phyloP scores from a whole-genome alignment of 2,113 vertebrate genomes.

The Bostrychus sinensis region DNA sequence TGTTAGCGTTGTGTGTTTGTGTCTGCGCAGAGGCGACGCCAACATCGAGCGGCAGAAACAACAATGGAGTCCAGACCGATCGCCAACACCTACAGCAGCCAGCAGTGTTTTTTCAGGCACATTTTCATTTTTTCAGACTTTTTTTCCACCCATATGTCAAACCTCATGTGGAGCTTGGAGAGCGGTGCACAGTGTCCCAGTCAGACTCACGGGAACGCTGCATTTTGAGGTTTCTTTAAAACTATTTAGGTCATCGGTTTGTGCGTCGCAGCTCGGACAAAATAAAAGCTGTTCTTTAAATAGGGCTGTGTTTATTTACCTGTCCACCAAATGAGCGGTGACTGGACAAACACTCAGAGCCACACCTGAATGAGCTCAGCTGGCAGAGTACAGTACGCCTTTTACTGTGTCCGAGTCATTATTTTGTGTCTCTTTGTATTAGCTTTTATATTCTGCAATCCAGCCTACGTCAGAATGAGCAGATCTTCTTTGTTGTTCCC shows the following conservation, averaged over 20 bases:
- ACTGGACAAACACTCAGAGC: conserved; percentile 65
- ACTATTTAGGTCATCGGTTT: conserved; percentile 19
- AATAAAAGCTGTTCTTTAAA: conserved; percentile 68
- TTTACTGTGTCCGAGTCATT: not conserved
- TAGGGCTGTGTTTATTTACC: conserved; percentile 70
- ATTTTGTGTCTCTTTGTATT: conserved; percentile 38
- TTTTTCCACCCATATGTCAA: conserved; percentile 56
- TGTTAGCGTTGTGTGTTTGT: conserved; percentile 33
- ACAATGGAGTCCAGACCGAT: conserved; percentile 56
- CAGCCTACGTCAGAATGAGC: too few species aligned
- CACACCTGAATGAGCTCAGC: conserved; percentile 74
- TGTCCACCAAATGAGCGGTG: conserved; percentile 71
- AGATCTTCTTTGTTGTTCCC: too few species aligned
- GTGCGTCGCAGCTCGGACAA: conserved; percentile 48
- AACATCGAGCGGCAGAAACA: conserved; percentile 63
- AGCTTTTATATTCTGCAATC: conserved; percentile 1
- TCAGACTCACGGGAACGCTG: conserved; percentile 33
- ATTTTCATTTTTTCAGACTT: conserved; percentile 54
- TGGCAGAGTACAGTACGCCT: conserved; percentile 35
- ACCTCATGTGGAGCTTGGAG: conserved; percentile 56
- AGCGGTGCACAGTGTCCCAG: conserved; percentile 60
- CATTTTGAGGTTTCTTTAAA: conserved; percentile 8
- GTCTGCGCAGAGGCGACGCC: conserved; percentile 50
- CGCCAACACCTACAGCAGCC: conserved; percentile 67
- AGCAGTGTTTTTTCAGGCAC: conserved; percentile 59